A percentile compares a stretch with the other conserved stretches of the same genome.
Conservation (phyloP, 2,113 vertebrate species). For the Calidris pugnax region DNA sequence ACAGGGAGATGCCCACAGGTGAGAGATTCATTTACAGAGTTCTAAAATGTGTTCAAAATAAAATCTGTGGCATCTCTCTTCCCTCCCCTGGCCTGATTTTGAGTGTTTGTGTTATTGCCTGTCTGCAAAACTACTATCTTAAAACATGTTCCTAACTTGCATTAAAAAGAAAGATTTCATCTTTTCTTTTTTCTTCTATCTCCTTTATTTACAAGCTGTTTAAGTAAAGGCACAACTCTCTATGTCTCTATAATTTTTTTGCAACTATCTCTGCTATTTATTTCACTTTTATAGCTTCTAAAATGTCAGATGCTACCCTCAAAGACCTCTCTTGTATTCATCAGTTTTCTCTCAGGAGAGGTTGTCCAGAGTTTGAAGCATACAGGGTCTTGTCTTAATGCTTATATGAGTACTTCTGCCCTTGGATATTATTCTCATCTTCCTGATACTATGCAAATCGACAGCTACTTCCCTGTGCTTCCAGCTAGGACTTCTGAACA, state of each 20-base stretch:
- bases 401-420: background rate
- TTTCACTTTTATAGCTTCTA: conserved; percentile 27
- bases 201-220: background rate
- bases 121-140: background rate
- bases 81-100: background rate
- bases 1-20: conserved; percentile 9
- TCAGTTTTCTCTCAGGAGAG: conserved; percentile 33
- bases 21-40: conserved; percentile 33
- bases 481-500: conserved; percentile 19
- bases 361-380: conserved; percentile 1
- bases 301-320: background rate
- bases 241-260: background rate
- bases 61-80: conserved; percentile 2
- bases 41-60: conserved; percentile 42
- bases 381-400: conserved; percentile 12
- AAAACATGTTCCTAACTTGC: background rate
- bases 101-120: background rate
- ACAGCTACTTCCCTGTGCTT: conserved; percentile 13
- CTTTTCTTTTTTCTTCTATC: background rate
- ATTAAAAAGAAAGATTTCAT: background rate
- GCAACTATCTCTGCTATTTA: background rate
- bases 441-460: conserved; percentile 29
- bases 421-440: conserved; percentile 18
- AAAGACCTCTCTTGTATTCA: background rate
- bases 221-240: background rate